Evolutionary conservation across 1,140 invertebrate genomes (phyloP), one percentile per base, ranked within the genome.

Genomic region (Teleogryllus occipitalis): DNA sequence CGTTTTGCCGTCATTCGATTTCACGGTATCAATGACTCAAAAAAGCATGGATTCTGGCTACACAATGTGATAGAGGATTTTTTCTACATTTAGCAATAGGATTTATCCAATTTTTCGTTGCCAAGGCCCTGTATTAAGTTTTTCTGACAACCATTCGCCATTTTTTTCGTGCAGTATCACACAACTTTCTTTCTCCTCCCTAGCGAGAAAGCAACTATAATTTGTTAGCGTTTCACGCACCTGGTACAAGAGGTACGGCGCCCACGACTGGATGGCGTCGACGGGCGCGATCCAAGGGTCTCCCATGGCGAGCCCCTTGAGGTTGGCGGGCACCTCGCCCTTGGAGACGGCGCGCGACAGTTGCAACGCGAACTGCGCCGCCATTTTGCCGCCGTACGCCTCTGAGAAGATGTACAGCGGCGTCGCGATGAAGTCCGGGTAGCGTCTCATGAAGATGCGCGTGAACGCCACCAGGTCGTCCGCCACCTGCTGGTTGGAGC

Each of bases 271-370:
- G 0, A 93, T 92, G 22, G 92, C 92, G 83, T 96, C 94, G 74
- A 96, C 89, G 0, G 95, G 94, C 21, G 92, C 93, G 78, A 96
- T 95, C 95, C 95, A 97, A 0, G 94, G 91, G 85, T 96, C 95
- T 5, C 94, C 95, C 83, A 97, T 88, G 0, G 90, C 93, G 14
- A 96, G 89, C 1, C 94, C 95, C 81, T 88, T 88, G 74, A 97
- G 89, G 81, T 94, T 94, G 74, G 90, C 92, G 39, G 87, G 87
- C 1, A 97, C 90, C 76, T 87, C 88, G 0, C 27, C 27, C 27
- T 39, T 1, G 27, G 27, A 39, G 5, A 39, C 5, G 5, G 27
- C 27, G 1, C 5, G 89, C 91, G 1, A 27, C 12, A 88, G 80
- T 80, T 84, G 85, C 79, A 85, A 84, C 81, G 86, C 88, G 81